Percentiles rank a stretch among this genome's conserved stretches.
These are phyloP conservation scores for Leptosomus discolor DNA, from an alignment of 2,113 vertebrate genomes.

Conservation along the genomic window DNA sequence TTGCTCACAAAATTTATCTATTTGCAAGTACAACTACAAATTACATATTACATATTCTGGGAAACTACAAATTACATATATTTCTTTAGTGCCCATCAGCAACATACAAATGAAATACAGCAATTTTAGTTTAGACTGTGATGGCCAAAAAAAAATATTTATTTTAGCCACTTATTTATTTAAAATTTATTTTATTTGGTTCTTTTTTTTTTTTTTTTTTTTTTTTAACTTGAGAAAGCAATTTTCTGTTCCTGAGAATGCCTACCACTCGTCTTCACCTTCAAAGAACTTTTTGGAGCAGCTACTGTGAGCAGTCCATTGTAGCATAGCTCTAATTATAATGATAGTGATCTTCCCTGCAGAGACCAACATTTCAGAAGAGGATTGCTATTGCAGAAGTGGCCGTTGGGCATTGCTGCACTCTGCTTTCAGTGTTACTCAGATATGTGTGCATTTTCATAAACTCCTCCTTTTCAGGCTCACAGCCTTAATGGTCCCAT, in stretches of 20 bases:
- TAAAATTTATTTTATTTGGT: neutral
- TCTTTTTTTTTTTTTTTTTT: neutral
- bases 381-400: constrained; percentile 23
- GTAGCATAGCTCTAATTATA: constrained; percentile 44
- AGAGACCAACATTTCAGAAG: constrained; percentile 42
- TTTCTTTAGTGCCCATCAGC: neutral
- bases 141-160: neutral
- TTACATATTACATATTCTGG: neutral
- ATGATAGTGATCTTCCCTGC: constrained; percentile 56
- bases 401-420: constrained; percentile 44
- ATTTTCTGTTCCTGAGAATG: constrained; percentile 26
- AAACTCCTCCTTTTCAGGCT: constrained; percentile 19
- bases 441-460: neutral
- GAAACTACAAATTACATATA: neutral
- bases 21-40: neutral
- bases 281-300: constrained; percentile 51
- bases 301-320: constrained; percentile 13
- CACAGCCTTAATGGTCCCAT: neutral
- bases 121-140: neutral
- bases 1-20: neutral
- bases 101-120: neutral
- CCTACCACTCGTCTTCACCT: constrained; percentile 28
- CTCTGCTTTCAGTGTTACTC: constrained; percentile 15
- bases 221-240: neutral
- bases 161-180: neutral